Evolutionary conservation across 2,888 invertebrate genomes (phyloP), one percentile per base, ranked within the genome.

Genomic region (Orthosia incerta): DNA sequence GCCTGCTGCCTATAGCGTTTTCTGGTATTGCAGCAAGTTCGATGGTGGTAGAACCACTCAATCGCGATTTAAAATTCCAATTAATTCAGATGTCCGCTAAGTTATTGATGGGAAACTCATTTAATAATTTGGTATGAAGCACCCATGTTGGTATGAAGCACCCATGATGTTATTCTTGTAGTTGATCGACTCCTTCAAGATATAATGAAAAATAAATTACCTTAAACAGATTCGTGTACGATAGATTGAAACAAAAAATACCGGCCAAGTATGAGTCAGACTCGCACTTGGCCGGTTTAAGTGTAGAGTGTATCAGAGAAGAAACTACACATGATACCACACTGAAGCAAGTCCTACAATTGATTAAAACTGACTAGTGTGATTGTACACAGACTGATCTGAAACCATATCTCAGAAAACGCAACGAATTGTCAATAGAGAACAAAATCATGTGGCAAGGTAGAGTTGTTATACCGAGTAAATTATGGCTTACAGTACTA

Each of bases 111-210:
- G 79, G 3, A 79, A 74, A 71, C 74, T 70, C 77, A 79, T 76
- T 76, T 76, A 76, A 74, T 79, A 31, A 79, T 76, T 82, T 67
- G 63, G 64, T 74, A 82, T 79, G 76, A 79, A 79, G 81, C 81
- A 76, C 79, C 74, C 70, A 82, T 79, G 79, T 77, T 79, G 73
- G 77, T 82, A 82, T 79, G 76, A 79, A 79, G 81, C 81, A 76
- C 79, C 74, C 70, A 82, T 79, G 79, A 79, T 79, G 73, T 77
- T 82, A 82, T 79, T 77, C 73, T 79, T 82, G 82, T 79, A 79
- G 76, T 79, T 76, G 70, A 79, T 82, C 79, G 76, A 82, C 82
- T 82, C 79, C 67, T 80, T 80, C 77, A 80, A 80, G 80, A 82
- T 80, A 80, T 82, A 82, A 78, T 82, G 78, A 76, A 78, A 74